A percentile compares a stretch with the other conserved stretches of the same genome.
Evolutionary conservation across 2,888 invertebrate genomes (phyloP).

Genomic region (Campoletis raptor): DNA sequence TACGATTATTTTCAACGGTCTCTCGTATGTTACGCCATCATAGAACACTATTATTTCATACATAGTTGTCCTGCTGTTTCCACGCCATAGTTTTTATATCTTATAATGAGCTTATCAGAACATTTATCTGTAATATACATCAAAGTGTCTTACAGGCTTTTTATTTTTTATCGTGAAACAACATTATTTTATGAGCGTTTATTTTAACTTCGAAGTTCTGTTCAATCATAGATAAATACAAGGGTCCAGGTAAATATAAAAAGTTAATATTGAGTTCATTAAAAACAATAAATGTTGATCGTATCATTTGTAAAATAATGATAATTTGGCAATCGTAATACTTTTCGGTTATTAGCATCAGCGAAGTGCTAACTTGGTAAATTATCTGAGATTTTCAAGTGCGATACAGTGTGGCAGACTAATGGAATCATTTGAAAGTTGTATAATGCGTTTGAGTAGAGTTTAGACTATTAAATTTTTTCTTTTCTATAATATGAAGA

Average conservation of each 20-base stretch:
- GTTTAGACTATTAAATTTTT: too few relatives aligned
- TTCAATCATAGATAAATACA: too few relatives aligned
- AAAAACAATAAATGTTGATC: not conserved
- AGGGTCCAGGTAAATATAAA: not conserved
- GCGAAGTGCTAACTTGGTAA: not conserved
- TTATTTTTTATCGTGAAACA: too few relatives aligned
- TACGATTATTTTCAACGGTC: conserved; percentile 53
- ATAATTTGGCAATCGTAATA: not conserved
- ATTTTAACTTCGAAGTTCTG: too few relatives aligned
- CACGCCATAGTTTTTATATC: not conserved
- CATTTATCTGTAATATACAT: too few relatives aligned
- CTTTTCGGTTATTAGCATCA: not conserved
- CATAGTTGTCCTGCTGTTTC: not conserved
- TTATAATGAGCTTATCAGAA: not conserved
- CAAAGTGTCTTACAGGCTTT: too few relatives aligned
- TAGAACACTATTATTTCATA: conserved; percentile 9
- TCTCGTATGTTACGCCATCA: not conserved
- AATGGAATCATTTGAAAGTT: too few relatives aligned
- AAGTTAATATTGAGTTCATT: not conserved
- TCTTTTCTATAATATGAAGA: too few relatives aligned
- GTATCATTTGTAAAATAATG: not conserved
- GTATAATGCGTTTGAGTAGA: too few relatives aligned
- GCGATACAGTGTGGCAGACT: too few relatives aligned
- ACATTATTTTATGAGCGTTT: too few relatives aligned
- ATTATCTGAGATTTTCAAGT: not conserved